These are phyloP conservation scores for Pipistrellus pygmaeus DNA, from an alignment of 2,797 vertebrate species.

Conservation along the genomic window DNA sequence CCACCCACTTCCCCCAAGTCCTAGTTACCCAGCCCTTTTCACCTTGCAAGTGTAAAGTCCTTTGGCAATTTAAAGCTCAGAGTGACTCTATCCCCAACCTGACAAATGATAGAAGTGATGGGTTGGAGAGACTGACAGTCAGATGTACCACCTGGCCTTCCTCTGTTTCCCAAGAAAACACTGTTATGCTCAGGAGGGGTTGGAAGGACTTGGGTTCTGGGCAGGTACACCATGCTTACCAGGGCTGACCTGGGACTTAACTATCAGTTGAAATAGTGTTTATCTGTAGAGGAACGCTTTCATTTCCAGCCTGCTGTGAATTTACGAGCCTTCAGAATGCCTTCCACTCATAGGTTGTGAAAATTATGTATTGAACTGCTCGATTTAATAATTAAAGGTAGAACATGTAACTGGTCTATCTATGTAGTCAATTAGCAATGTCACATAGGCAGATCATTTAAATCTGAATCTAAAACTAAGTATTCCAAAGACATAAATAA, in stretches of 20 bases:
- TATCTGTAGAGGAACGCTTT: slow-evolving; percentile 41
- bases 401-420: slow-evolving; percentile 21
- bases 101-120: not conserved
- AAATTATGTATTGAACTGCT: slow-evolving; percentile 52
- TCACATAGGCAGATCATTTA: slow-evolving; percentile 33
- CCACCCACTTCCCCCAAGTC: not conserved
- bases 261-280: not conserved
- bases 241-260: not conserved
- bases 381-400: slow-evolving; percentile 59
- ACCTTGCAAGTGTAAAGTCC: not conserved
- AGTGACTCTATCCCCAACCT: not conserved
- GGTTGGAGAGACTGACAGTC: not conserved
- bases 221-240: not conserved
- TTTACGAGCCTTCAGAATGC: slow-evolving; percentile 46
- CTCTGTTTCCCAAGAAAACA: not conserved
- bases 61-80: not conserved
- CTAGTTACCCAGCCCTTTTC: not conserved
- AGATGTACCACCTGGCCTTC: not conserved
- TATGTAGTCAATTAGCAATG: not conserved
- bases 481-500: slow-evolving; percentile 30
- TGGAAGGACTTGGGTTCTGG: not conserved
- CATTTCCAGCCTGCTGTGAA: slow-evolving; percentile 18
- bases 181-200: not conserved
- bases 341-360: slow-evolving; percentile 22
- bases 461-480: slow-evolving; percentile 20